Conservation (phyloP, 2,113 vertebrate genomes). For the Spilogale gracilis region DNA sequence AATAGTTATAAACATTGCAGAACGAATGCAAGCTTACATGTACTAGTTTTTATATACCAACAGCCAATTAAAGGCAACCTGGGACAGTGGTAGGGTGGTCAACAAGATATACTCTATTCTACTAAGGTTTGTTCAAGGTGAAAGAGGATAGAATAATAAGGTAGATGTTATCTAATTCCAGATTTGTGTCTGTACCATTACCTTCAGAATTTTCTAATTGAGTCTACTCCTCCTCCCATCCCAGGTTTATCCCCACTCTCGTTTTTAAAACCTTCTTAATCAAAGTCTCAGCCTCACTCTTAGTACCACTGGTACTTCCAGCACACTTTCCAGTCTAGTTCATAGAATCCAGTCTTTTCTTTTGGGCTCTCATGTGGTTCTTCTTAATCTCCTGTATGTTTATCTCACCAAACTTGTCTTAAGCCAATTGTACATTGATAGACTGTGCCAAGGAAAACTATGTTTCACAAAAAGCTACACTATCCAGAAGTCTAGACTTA, state of each 20-base stretch:
- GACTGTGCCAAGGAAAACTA: background rate
- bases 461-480: background rate
- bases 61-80: background rate
- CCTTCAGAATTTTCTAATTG: conserved; percentile 20
- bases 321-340: background rate
- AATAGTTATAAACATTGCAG: background rate
- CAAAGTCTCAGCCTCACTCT: background rate
- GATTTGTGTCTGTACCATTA: background rate
- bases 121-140: background rate
- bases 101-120: background rate
- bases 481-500: background rate
- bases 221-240: background rate
- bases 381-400: background rate
- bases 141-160: background rate
- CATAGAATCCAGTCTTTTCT: background rate
- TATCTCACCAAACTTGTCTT: background rate
- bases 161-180: background rate
- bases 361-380: background rate
- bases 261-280: background rate
- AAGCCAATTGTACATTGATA: background rate
- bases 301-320: background rate
- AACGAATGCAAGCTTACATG: background rate
- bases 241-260: background rate
- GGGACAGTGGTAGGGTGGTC: background rate
- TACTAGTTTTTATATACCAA: background rate